Evolutionary conservation across 1,140 invertebrate species (phyloP).

Genomic region (Lasioglossum baleicum): DNA sequence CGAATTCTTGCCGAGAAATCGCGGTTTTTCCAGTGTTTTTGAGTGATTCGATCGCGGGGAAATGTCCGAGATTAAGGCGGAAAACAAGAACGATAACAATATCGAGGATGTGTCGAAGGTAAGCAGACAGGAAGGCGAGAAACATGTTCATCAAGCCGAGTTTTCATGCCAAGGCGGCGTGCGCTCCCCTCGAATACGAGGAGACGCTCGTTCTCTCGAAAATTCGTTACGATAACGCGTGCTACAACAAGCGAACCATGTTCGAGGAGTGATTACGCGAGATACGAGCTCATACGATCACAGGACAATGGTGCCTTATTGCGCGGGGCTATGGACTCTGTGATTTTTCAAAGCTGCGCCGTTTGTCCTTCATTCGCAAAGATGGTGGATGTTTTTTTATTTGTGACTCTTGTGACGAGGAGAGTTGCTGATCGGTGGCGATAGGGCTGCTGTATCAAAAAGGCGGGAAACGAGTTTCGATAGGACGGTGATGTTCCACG

Average conservation of each 20-base stretch:
- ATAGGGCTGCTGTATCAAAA: constrained; percentile 53
- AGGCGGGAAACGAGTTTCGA: constrained; percentile 66
- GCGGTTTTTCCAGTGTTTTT: constrained; percentile 76
- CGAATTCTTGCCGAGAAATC: constrained; percentile 70
- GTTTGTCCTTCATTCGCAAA: constrained; percentile 75
- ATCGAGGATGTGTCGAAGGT: constrained; percentile 78
- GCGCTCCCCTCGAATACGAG: constrained; percentile 61
- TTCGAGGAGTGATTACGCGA: constrained; percentile 18
- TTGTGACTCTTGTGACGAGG: constrained; percentile 57
- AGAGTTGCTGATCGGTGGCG: constrained; percentile 49
- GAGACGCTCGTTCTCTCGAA: constrained; percentile 57
- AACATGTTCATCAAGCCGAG: constrained; percentile 75
- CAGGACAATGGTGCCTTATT: constrained; percentile 30
- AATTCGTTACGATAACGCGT: constrained; percentile 39
- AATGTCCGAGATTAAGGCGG: constrained; percentile 80
- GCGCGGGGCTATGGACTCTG: constrained; percentile 41
- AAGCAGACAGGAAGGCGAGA: constrained; percentile 59
- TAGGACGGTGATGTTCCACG: not conserved
- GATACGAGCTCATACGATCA: not conserved
- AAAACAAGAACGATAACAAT: constrained; percentile 80
- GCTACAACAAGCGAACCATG: not conserved
- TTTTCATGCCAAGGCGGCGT: constrained; percentile 75
- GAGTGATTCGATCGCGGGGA: constrained; percentile 69
- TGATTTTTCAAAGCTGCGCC: constrained; percentile 69
- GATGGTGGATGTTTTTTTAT: constrained; percentile 76